Percentiles rank a stretch among this genome's conserved stretches.
Conservation (phyloP, 2,113 vertebrate genomes). For the Pseudorectes ferrugineus region DNA sequence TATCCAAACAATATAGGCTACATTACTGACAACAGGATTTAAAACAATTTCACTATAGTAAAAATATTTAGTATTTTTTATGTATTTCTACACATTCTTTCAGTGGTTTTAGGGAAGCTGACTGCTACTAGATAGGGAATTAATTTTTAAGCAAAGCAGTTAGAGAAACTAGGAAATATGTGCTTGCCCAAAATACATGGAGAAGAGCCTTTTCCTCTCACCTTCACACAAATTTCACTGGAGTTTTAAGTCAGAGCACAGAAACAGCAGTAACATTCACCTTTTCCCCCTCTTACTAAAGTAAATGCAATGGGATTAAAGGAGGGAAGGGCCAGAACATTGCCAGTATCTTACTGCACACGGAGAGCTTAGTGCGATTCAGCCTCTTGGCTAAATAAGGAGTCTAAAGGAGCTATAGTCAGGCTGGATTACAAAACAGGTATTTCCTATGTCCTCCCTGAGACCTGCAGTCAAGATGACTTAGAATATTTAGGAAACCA, state of each 20-base stretch:
- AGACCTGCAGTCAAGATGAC: background rate
- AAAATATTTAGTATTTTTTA: background rate
- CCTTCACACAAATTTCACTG: background rate
- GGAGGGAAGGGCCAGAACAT: background rate
- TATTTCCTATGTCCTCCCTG: background rate
- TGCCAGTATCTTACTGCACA: background rate
- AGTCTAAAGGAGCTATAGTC: conserved; percentile 17
- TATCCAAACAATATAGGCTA: background rate
- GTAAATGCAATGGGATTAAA: background rate
- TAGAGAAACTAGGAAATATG: background rate
- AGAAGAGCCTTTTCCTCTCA: background rate
- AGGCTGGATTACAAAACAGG: background rate
- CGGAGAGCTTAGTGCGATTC: background rate
- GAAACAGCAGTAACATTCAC: background rate
- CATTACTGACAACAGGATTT: background rate
- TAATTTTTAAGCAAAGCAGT: background rate
- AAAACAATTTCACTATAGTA: background rate
- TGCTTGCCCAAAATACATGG: background rate
- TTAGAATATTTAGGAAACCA: background rate
- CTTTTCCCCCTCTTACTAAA: background rate
- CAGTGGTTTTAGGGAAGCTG: background rate
- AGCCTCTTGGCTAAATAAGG: background rate
- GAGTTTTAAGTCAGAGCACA: background rate
- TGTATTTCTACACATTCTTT: background rate
- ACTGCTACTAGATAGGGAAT: background rate